phyloP scores from a whole-genome alignment of 1,140 invertebrate species.

The Drosophila pachea region DNA sequence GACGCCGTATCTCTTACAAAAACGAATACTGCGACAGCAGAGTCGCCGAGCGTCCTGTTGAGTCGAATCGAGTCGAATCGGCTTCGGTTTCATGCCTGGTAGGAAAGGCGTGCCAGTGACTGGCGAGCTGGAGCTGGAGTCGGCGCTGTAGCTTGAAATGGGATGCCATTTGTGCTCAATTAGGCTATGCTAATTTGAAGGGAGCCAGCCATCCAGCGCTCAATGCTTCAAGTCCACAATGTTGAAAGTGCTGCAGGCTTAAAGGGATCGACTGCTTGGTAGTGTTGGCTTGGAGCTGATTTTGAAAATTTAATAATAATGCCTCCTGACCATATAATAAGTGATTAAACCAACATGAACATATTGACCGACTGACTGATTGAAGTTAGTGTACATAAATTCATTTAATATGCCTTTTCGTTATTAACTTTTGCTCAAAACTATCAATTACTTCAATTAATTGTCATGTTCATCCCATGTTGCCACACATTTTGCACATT shows the following conservation, averaged over 20 bases:
- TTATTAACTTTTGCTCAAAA: not conserved
- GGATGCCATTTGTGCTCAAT: slow-evolving; percentile 76
- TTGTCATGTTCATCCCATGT: too few species aligned
- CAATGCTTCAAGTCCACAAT: not conserved
- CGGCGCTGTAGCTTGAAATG: slow-evolving; percentile 47
- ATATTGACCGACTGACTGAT: slow-evolving; percentile 58
- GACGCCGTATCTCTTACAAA: slow-evolving; percentile 36
- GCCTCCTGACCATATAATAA: slow-evolving; percentile 66
- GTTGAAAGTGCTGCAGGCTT: not conserved
- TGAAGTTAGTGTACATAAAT: slow-evolving; percentile 49
- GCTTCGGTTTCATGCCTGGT: slow-evolving; percentile 57
- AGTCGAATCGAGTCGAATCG: slow-evolving; percentile 30
- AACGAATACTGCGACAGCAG: slow-evolving; percentile 19
- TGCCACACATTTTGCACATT: not conserved
- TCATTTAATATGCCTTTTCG: slow-evolving; percentile 27
- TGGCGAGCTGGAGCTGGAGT: too few species aligned
- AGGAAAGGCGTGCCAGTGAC: slow-evolving; percentile 31
- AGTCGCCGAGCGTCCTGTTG: not conserved
- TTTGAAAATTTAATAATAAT: slow-evolving; percentile 60
- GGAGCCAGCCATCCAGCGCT: slow-evolving; percentile 24
- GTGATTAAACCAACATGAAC: slow-evolving; percentile 50
- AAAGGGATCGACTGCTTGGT: not conserved
- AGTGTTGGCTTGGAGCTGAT: slow-evolving; percentile 18
- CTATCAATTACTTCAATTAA: not conserved
- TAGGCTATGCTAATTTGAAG: slow-evolving; percentile 74